These are phyloP conservation scores for Brotula barbata DNA, from an alignment of 2,797 vertebrate species.

Conservation along the genomic window DNA sequence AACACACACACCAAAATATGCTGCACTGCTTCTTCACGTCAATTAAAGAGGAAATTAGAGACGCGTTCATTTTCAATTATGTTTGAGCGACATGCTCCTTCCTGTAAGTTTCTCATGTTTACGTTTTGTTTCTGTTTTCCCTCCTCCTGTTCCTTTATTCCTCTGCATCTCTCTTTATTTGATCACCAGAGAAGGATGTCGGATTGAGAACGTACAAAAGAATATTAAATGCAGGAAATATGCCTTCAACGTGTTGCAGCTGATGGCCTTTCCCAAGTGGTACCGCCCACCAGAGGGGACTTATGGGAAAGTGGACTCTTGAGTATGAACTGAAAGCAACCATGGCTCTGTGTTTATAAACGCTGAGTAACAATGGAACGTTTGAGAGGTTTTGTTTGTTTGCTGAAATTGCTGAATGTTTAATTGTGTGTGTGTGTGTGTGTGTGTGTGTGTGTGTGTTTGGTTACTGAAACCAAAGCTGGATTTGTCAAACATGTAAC, in stretches of 20 bases:
- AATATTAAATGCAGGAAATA: slow-evolving; percentile 99
- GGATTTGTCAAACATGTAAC: slow-evolving; percentile 10
- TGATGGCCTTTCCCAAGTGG: slow-evolving; percentile 98
- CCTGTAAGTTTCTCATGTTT: slow-evolving; percentile 35
- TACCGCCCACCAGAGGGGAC: slow-evolving; percentile 98
- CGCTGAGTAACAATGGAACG: neutral
- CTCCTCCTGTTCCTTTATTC: slow-evolving; percentile 36
- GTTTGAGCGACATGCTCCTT: slow-evolving; percentile 3
- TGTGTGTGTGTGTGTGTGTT: neutral
- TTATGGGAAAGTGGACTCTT: slow-evolving; percentile 96
- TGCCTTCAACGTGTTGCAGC: slow-evolving; percentile 98
- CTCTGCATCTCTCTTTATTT: slow-evolving; percentile 41
- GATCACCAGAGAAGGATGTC: slow-evolving; percentile 96
- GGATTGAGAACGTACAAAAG: slow-evolving; percentile 99
- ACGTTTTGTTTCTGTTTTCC: slow-evolving; percentile 36
- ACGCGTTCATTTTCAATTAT: neutral
- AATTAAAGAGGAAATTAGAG: neutral
- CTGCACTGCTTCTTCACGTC: neutral
- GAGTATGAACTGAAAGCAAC: slow-evolving; percentile 51
- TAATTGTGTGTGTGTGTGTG: too few species aligned
- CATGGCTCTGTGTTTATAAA: neutral
- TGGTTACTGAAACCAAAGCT: neutral
- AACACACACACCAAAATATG: neutral
- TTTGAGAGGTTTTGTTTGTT: neutral
- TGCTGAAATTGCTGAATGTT: neutral